phyloP scores from a whole-genome alignment of 1,140 invertebrate species.

The Pemphigus obesinymphae region DNA sequence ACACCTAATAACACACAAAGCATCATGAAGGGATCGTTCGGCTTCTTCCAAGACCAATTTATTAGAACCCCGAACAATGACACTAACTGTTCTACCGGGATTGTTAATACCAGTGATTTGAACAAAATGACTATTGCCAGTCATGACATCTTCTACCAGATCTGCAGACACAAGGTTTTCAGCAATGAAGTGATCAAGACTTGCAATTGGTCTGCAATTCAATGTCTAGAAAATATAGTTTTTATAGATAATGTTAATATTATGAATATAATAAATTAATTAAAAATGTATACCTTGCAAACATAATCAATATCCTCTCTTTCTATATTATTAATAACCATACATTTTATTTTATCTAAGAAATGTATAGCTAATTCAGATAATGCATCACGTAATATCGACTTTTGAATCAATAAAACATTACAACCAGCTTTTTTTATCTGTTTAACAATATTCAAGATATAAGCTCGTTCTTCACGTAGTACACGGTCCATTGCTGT shows the following conservation, averaged over 20 bases:
- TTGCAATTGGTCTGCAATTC: slow-evolving; percentile 94
- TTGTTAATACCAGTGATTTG: slow-evolving; percentile 89
- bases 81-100: slow-evolving; percentile 84
- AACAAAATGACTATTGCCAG: slow-evolving; percentile 87
- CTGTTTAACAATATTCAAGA: slow-evolving; percentile 97
- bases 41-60: slow-evolving; percentile 94
- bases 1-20: slow-evolving; percentile 95
- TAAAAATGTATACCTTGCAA: slow-evolving; percentile 64
- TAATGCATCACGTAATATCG: slow-evolving; percentile 94
- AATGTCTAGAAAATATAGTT: slow-evolving; percentile 62
- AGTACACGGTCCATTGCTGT: slow-evolving; percentile 97
- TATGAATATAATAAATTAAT: no score
- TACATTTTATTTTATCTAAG: slow-evolving; percentile 97
- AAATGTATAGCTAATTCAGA: slow-evolving; percentile 97
- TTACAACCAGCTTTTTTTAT: slow-evolving; percentile 98
- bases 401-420: slow-evolving; percentile 97
- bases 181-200: slow-evolving; percentile 91
- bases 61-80: slow-evolving; percentile 94
- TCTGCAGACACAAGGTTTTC: slow-evolving; percentile 90
- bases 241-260: not conserved
- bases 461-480: slow-evolving; percentile 97
- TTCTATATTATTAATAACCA: slow-evolving; percentile 98
- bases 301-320: slow-evolving; percentile 96
- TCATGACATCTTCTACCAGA: slow-evolving; percentile 87
- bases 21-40: slow-evolving; percentile 93